A percentile compares a stretch with the other conserved stretches of the same genome.
Conservation (phyloP, 2,888 invertebrate genomes). For the Andricus quercusramuli region DNA sequence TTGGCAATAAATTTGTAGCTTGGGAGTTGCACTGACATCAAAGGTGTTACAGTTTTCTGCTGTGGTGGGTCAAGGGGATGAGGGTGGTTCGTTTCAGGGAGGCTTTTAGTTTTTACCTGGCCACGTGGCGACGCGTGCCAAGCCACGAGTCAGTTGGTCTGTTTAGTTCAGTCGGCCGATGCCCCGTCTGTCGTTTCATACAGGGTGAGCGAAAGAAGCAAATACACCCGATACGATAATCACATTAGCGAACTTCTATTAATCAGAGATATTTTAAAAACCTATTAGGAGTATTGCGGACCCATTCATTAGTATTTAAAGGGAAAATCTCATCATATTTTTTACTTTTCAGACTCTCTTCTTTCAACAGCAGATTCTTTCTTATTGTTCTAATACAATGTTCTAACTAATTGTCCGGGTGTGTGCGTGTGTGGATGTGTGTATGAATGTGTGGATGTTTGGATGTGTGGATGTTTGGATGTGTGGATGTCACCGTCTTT, state of each 20-base stretch:
- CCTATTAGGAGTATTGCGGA: not conserved
- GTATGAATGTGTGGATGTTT: too few relatives aligned
- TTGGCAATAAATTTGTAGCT: conserved; percentile 48
- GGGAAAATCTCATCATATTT: not conserved
- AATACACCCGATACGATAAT: conserved; percentile 31
- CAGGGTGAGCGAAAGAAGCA: conserved; percentile 53
- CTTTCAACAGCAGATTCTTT: too few relatives aligned
- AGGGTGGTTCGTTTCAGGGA: conserved; percentile 61
- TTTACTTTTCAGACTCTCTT: not conserved
- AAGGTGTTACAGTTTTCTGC: conserved; percentile 48
- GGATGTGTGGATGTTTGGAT: too few relatives aligned
- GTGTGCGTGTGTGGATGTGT: too few relatives aligned
- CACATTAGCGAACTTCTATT: conserved; percentile 25
- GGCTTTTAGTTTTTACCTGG: conserved; percentile 60
- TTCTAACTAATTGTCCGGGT: too few relatives aligned
- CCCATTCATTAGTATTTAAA: too few relatives aligned
- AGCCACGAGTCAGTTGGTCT: conserved; percentile 60
- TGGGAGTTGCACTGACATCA: conserved; percentile 50
- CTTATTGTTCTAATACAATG: too few relatives aligned
- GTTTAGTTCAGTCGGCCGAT: conserved; percentile 51
- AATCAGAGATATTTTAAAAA: conserved; percentile 33
- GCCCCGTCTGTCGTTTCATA: conserved; percentile 55
- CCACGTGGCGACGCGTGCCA: conserved; percentile 65
- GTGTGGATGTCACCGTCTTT: too few relatives aligned
- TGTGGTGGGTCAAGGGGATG: conserved; percentile 51